Percentiles rank a stretch among this genome's conserved stretches.
These are phyloP conservation scores for Pandemis heparana DNA, from an alignment of 2,888 invertebrate genomes.

Conservation along the genomic window DNA sequence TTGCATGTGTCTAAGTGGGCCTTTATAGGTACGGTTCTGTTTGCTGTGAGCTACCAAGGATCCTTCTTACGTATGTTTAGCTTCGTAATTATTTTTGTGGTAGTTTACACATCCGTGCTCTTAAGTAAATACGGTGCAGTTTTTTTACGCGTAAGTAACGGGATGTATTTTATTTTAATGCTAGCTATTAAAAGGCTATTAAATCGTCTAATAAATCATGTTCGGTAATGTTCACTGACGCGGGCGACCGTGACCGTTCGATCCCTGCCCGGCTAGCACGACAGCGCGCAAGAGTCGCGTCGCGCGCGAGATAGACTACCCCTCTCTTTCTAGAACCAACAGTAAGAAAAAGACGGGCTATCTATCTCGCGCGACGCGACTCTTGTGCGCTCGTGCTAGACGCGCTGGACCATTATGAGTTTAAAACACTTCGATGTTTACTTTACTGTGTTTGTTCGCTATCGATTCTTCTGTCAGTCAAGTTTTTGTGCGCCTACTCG, in stretches of 20 bases:
- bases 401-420: not conserved
- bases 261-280: too few relatives aligned
- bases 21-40: not conserved
- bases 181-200: slow-evolving; percentile 9
- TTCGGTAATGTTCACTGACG: slow-evolving; percentile 13
- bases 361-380: too few relatives aligned
- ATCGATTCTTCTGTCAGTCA: slow-evolving; percentile 4
- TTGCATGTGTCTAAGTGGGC: too few relatives aligned
- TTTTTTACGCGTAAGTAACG: slow-evolving; percentile 13
- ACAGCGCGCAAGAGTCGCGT: too few relatives aligned
- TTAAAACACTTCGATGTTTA: slow-evolving; percentile 11
- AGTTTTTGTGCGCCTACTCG: not conserved
- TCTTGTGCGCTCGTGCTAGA: too few relatives aligned
- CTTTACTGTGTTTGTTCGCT: not conserved
- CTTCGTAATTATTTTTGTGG: slow-evolving; percentile 30
- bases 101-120: slow-evolving; percentile 21
- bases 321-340: too few relatives aligned
- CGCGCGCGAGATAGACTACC: too few relatives aligned
- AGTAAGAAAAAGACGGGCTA: too few relatives aligned
- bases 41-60: not conserved
- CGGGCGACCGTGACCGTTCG: not conserved
- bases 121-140: slow-evolving; percentile 29
- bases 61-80: slow-evolving; percentile 16
- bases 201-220: slow-evolving; percentile 1
- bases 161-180: not conserved